These are phyloP conservation scores for Coregonus suidteri DNA, from an alignment of 2,797 vertebrate genomes.

Conservation along the genomic window DNA sequence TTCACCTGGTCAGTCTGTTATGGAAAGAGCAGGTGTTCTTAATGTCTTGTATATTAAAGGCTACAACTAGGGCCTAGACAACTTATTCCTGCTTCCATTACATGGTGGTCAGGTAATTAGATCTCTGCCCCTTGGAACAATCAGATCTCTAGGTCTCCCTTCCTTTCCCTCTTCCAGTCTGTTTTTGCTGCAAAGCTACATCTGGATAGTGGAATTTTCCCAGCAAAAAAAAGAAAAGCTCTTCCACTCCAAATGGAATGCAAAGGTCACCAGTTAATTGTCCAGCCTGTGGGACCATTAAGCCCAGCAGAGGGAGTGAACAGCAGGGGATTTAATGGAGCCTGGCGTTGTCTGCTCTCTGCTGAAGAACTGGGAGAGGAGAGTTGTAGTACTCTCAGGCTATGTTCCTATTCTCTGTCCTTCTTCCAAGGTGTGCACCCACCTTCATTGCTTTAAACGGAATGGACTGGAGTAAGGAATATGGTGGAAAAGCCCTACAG, in stretches of 20 bases:
- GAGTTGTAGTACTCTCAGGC: no score
- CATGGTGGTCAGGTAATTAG: not conserved
- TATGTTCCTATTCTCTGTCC: not conserved
- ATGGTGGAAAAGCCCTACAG: no score
- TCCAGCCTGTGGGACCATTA: conserved; percentile 75
- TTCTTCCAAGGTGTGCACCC: no score
- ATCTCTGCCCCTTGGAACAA: no score
- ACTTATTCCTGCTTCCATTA: not conserved
- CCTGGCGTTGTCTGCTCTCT: conserved; percentile 67
- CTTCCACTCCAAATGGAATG: conserved; percentile 79
- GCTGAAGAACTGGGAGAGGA: conserved; percentile 40
- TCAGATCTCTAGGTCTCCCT: not conserved
- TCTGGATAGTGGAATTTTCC: conserved; percentile 76
- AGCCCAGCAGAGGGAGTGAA: conserved; percentile 68
- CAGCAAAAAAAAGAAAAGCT: conserved; percentile 55
- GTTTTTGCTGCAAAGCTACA: conserved; percentile 39
- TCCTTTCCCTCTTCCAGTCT: no score
- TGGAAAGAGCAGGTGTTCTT: no score
- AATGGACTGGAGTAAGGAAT: no score
- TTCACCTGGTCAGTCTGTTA: no score
- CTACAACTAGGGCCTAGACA: no score
- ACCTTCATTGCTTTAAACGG: no score
- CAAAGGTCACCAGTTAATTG: conserved; percentile 83
- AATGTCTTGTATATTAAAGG: no score
- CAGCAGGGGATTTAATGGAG: conserved; percentile 76